Evolutionary conservation across 2,113 vertebrate genomes (phyloP), one percentile per base, ranked within the genome.

Genomic region (Xenopus borealis): DNA sequence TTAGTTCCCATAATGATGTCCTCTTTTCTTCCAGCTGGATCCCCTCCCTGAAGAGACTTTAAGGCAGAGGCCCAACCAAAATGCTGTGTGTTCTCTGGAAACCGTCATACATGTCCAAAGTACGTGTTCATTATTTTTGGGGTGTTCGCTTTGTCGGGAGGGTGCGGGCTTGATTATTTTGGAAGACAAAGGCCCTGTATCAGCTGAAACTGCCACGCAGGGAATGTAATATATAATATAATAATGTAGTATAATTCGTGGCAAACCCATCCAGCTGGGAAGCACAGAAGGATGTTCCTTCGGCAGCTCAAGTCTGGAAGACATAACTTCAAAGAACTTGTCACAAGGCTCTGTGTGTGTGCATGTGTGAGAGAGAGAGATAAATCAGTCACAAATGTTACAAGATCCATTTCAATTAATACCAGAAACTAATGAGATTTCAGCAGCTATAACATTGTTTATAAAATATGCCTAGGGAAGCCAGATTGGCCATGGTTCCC

Each of bases 41-140:
- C 91, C 93, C 18, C 86, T 96, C 53, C 88, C 95, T 1, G 92
- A 93, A 72, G 87, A 92, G 1, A 88, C 88, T 64, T 71, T 98
- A 84, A 88, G 92, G 80, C 91, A 92, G 87, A 94, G 89, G 18
- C 96, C 96, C 5, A 95, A 94, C 85, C 76, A 84, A 67, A 94
- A 94, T 0, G 96, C 94, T 0, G 88, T 95, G 59, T 83, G 81
- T 67, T 96, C 95, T 0, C 87, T 98, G 82, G 89, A 95, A 74
- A 85, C 87, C 0, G 93, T 97, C 82, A 78, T 98, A 67, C 89
- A 86, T 70, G 89, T 93, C 67, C 96, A 98, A 72, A 94, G 96
- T 98, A 86, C 95, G 95, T 91, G 55, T 30, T 70, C 23, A 65
- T 50, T 23, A 27, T 46, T 30, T 55, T 12, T 17, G 20, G 46